These are phyloP conservation scores for Orthonevra nobilis DNA, from an alignment of 2,888 invertebrate genomes.

Conservation along the genomic window DNA sequence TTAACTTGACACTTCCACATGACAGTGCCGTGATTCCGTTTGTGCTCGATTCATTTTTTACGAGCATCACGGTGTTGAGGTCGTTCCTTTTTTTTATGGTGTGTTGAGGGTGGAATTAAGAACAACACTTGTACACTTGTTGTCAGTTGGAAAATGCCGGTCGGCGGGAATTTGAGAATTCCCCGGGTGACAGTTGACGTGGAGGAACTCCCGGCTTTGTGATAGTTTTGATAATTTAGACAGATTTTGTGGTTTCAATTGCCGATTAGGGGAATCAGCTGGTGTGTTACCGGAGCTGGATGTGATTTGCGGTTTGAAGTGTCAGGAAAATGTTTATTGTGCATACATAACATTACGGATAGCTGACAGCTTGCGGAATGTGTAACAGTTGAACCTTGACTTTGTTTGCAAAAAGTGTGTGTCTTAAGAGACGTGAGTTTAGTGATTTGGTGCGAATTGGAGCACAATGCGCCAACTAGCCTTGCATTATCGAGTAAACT, in stretches of 20 bases:
- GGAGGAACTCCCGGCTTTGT: slow-evolving; percentile 1
- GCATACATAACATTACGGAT: background rate
- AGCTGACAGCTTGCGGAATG: background rate
- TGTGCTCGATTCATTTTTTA: background rate
- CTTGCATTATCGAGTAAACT: slow-evolving; percentile 33
- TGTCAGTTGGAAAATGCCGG: background rate
- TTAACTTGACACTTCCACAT: slow-evolving; percentile 37
- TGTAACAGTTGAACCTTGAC: slow-evolving; percentile 41
- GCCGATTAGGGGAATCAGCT: slow-evolving; percentile 45
- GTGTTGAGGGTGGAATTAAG: slow-evolving; percentile 30
- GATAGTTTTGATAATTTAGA: slow-evolving; percentile 52
- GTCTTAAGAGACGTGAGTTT: slow-evolving; percentile 2
- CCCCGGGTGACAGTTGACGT: slow-evolving; percentile 15
- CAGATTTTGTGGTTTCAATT: slow-evolving; percentile 58
- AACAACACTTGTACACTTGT: slow-evolving; percentile 31
- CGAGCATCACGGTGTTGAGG: slow-evolving; percentile 2
- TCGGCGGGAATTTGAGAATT: too few relatives aligned
- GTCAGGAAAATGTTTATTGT: slow-evolving; percentile 2
- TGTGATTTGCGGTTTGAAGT: slow-evolving; percentile 43
- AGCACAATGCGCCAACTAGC: background rate
- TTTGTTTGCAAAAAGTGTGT: slow-evolving; percentile 33
- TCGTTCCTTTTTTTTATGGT: background rate
- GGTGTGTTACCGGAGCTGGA: slow-evolving; percentile 26
- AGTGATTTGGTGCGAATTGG: background rate
- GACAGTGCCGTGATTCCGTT: background rate